A percentile compares a stretch with the other conserved stretches of the same genome.
These are phyloP conservation scores for Indicator indicator DNA, from an alignment of 2,113 vertebrate genomes.

Conservation along the genomic window DNA sequence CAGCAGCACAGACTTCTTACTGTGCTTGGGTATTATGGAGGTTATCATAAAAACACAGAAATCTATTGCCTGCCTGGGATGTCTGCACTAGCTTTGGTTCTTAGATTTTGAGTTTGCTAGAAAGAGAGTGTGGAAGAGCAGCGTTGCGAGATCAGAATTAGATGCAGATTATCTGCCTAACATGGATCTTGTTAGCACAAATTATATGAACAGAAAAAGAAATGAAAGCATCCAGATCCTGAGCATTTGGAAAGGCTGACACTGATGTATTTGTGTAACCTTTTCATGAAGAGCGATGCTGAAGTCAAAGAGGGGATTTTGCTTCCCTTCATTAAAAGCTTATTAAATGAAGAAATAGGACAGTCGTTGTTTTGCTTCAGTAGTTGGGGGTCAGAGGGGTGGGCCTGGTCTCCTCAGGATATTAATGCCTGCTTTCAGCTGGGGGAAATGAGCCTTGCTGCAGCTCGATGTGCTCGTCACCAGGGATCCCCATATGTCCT, in stretches of 20 bases:
- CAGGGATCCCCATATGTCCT: slow-evolving; percentile 83
- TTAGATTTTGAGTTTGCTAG: neutral
- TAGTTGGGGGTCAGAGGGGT: slow-evolving; percentile 76
- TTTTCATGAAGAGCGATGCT: slow-evolving; percentile 59
- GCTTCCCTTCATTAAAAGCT: slow-evolving; percentile 81
- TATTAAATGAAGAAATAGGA: slow-evolving; percentile 81
- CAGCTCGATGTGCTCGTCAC: slow-evolving; percentile 79
- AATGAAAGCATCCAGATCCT: slow-evolving; percentile 30
- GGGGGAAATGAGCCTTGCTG: slow-evolving; percentile 81
- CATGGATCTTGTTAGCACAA: slow-evolving; percentile 5
- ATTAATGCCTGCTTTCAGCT: slow-evolving; percentile 84
- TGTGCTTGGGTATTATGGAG: neutral
- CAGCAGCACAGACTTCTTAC: neutral
- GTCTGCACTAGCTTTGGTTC: neutral
- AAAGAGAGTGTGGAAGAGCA: neutral
- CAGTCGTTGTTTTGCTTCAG: slow-evolving; percentile 73
- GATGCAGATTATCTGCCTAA: slow-evolving; percentile 28
- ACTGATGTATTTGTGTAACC: slow-evolving; percentile 75
- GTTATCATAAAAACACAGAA: neutral
- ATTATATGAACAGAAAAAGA: neutral
- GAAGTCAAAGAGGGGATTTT: slow-evolving; percentile 67
- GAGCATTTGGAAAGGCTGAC: slow-evolving; percentile 60
- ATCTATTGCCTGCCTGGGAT: neutral
- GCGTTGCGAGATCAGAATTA: neutral
- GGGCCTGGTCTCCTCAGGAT: slow-evolving; percentile 78